Conservation (phyloP, 2,888 invertebrate genomes). For the Cerceris ruficornis region DNA sequence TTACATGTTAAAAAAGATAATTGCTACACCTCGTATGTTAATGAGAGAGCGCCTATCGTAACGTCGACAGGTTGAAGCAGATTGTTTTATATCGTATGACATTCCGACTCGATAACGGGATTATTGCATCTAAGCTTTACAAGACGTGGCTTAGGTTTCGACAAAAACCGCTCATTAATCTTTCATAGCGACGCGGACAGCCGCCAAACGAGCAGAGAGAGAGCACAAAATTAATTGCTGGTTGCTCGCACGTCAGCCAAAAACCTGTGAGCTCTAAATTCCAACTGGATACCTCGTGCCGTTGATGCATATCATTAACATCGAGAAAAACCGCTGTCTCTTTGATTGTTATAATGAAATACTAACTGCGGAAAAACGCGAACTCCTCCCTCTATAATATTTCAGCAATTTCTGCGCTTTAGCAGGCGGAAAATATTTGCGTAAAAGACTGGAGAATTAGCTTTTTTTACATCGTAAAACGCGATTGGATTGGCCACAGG, state of each 20-base stretch:
- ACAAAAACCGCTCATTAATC: slow-evolving; percentile 36
- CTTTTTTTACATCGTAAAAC: too few species aligned
- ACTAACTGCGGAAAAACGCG: too few species aligned
- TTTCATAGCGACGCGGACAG: slow-evolving; percentile 22
- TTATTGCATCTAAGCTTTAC: slow-evolving; percentile 9
- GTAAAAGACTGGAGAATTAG: too few species aligned
- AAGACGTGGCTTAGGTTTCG: slow-evolving; percentile 16
- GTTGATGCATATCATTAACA: slow-evolving; percentile 25
- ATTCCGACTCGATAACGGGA: not conserved
- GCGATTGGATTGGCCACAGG: too few species aligned
- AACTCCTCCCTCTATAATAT: too few species aligned
- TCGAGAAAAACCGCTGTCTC: slow-evolving; percentile 28
- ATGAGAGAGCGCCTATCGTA: too few species aligned
- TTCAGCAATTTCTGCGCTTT: too few species aligned
- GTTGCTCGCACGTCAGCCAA: slow-evolving; percentile 6
- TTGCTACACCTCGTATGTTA: too few species aligned
- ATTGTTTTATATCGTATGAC: not conserved
- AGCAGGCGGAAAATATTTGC: too few species aligned
- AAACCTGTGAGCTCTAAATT: slow-evolving; percentile 31
- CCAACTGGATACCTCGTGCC: not conserved
- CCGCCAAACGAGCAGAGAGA: slow-evolving; percentile 16
- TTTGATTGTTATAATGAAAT: slow-evolving; percentile 9
- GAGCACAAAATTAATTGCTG: slow-evolving; percentile 43
- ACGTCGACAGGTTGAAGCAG: too few species aligned
- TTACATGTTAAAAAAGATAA: too few species aligned